phyloP scores from a whole-genome alignment of 2,113 vertebrate genomes.

The Gambusia affinis region DNA sequence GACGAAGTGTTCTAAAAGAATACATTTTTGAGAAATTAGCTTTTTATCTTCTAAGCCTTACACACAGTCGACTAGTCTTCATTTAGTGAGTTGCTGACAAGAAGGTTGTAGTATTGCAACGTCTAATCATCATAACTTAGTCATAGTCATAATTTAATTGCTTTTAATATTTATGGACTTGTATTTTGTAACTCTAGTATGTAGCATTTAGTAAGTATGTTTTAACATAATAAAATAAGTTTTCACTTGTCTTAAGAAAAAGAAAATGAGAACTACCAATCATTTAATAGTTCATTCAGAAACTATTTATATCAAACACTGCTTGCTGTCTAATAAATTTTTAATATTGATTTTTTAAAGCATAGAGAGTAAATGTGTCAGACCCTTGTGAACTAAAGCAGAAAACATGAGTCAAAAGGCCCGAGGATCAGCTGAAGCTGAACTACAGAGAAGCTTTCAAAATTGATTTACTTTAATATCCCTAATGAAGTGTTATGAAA shows the following conservation, averaged over 20 bases:
- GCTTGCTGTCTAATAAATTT: background rate
- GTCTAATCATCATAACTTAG: too few species aligned
- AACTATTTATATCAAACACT: background rate
- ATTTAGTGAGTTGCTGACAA: too few species aligned
- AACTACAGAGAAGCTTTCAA: conserved; percentile 21
- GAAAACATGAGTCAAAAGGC: conserved; percentile 15
- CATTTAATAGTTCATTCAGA: background rate
- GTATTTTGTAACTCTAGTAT: background rate
- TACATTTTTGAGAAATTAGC: too few species aligned
- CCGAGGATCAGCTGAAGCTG: background rate
- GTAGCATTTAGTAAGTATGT: background rate
- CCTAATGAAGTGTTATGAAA: background rate
- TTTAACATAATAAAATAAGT: background rate
- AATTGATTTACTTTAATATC: conserved; percentile 4
- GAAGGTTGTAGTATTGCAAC: too few species aligned
- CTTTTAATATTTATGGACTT: background rate
- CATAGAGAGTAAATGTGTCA: background rate
- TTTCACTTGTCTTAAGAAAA: background rate
- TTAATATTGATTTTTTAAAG: background rate
- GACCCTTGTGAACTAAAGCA: background rate
- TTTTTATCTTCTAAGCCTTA: too few species aligned
- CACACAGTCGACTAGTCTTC: too few species aligned
- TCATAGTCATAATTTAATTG: background rate
- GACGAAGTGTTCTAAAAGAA: too few species aligned
- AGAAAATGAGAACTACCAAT: background rate